Evolutionary conservation across 2,888 invertebrate genomes (phyloP).

Genomic region (Campoletis raptor): DNA sequence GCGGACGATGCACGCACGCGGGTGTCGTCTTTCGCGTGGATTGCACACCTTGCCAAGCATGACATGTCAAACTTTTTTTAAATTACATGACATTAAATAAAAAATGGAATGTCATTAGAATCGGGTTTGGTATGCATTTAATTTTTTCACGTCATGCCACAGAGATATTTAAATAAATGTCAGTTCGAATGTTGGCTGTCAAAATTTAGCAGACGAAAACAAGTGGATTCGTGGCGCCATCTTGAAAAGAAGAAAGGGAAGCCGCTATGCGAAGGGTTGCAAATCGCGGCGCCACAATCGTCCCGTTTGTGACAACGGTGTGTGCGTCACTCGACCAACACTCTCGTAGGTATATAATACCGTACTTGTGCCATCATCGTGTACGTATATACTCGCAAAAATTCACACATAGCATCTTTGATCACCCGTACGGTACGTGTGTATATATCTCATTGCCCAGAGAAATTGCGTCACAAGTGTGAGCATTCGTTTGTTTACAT

Average conservation of each 20-base stretch:
- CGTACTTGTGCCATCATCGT: not conserved
- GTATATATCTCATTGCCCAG: conserved; percentile 42
- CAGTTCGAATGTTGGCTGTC: conserved; percentile 42
- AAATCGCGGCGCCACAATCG: conserved; percentile 34
- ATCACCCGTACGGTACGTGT: conserved; percentile 27
- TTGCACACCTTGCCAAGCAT: not conserved
- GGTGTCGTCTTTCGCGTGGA: not conserved
- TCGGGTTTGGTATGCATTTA: not conserved
- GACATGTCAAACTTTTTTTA: not conserved
- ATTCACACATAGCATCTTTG: conserved; percentile 24
- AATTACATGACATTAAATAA: not conserved
- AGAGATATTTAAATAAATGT: not conserved
- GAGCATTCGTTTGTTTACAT: conserved; percentile 71
- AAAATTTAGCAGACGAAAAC: conserved; percentile 65
- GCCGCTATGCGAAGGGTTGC: conserved; percentile 32
- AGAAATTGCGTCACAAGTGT: conserved; percentile 63
- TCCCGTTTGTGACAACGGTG: not conserved
- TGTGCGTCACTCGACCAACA: not conserved
- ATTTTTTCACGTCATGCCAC: not conserved
- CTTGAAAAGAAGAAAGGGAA: conserved; percentile 28
- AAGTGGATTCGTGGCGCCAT: conserved; percentile 44
- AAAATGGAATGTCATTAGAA: not conserved
- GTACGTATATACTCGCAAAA: not conserved
- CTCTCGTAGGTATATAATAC: conserved; percentile 3
- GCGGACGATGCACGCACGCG: conserved; percentile 18